A percentile compares a stretch with the other conserved stretches of the same genome.
Evolutionary conservation across 2,888 invertebrate genomes (phyloP).

Genomic region (Ptilodon capucinus): DNA sequence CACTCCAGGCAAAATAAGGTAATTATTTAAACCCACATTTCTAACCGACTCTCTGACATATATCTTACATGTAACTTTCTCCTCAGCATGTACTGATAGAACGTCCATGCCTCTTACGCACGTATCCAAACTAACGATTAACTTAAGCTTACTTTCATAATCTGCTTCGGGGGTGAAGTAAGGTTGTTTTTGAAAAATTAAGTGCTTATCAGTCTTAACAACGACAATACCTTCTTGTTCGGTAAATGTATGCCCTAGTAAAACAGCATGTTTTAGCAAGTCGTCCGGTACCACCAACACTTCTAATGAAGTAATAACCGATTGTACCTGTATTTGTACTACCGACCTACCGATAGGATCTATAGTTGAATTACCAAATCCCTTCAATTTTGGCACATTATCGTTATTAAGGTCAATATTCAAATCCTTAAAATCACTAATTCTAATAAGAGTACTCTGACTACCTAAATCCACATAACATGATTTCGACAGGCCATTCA

Average conservation of each 20-base stretch:
- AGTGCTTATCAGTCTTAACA: not conserved
- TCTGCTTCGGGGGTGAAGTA: not conserved
- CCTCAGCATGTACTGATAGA: not conserved
- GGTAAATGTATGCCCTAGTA: not conserved
- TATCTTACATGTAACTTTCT: not conserved
- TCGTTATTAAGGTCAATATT: no score
- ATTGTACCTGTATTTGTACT: not conserved
- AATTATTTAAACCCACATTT: not conserved
- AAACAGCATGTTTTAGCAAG: not conserved
- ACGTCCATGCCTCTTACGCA: not conserved
- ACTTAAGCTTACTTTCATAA: not conserved
- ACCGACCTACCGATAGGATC: conserved; percentile 1
- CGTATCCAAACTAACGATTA: not conserved
- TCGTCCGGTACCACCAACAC: not conserved
- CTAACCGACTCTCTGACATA: not conserved
- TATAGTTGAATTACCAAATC: no score
- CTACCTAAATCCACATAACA: conserved; percentile 1
- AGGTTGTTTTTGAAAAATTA: not conserved
- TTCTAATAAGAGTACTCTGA: not conserved
- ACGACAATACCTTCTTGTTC: not conserved
- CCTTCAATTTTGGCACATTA: no score
- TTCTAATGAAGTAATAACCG: not conserved
- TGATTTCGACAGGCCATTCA: not conserved
- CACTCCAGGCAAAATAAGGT: not conserved
- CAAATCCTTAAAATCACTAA: not conserved